Conservation (phyloP, 2,888 invertebrate genomes). For the Plebejus argus region DNA sequence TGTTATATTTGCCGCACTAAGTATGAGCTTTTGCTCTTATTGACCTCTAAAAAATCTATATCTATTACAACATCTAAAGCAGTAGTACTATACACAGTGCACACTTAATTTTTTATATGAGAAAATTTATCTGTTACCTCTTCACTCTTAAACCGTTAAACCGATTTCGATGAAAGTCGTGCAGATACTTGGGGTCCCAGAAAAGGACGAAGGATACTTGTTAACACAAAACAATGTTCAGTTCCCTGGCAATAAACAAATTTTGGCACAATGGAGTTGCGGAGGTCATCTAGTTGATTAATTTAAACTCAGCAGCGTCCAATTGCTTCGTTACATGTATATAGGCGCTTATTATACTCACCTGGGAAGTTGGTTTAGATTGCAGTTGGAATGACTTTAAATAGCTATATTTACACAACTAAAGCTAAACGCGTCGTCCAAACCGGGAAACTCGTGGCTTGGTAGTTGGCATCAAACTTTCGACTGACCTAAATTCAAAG, state of each 20-base stretch:
- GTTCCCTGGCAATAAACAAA: background rate
- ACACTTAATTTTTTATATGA: too few species aligned
- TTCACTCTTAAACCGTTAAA: too few species aligned
- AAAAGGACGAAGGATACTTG: too few species aligned
- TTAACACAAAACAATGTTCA: background rate
- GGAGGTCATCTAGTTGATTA: background rate
- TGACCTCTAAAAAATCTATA: too few species aligned
- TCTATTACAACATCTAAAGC: too few species aligned
- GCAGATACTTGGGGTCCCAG: too few species aligned
- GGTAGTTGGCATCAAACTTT: background rate
- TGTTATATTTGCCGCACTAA: too few species aligned
- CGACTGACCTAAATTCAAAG: background rate
- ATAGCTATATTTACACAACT: background rate
- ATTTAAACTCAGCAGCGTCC: background rate
- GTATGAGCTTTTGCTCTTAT: too few species aligned
- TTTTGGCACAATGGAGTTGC: background rate
- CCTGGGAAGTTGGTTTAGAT: slow-evolving; percentile 9
- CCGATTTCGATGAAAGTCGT: too few species aligned
- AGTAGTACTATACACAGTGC: too few species aligned
- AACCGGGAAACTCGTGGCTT: background rate
- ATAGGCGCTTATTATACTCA: background rate
- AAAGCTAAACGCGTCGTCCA: background rate
- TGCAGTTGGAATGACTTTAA: background rate
- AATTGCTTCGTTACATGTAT: background rate
- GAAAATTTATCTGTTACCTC: too few species aligned